A percentile compares a stretch with the other conserved stretches of the same genome.
Evolutionary conservation across 1,140 invertebrate genomes (phyloP).

Genomic region (Pogonomyrmex barbatus): DNA sequence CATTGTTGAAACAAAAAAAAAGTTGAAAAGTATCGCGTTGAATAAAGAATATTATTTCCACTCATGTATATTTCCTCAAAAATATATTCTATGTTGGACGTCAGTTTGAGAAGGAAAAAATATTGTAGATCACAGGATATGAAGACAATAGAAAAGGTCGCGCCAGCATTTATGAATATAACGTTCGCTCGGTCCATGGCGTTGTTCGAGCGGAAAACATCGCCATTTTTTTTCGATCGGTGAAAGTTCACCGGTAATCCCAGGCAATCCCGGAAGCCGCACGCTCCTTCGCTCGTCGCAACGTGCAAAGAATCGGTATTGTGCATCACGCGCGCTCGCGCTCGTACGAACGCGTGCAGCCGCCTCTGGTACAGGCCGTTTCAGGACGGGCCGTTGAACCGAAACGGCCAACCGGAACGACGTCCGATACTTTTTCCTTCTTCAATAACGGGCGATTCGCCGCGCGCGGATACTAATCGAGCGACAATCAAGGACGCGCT

Average conservation of each 20-base stretch:
- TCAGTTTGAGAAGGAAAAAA: not conserved
- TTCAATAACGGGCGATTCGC: conserved; percentile 57
- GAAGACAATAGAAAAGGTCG: conserved; percentile 35
- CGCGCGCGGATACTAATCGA: conserved; percentile 57
- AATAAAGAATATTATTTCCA: not conserved
- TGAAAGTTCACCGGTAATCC: conserved; percentile 61
- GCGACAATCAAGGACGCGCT: conserved; percentile 54
- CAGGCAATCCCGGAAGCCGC: conserved; percentile 63
- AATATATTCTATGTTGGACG: not conserved
- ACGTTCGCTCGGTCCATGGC: not conserved
- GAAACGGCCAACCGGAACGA: conserved; percentile 57
- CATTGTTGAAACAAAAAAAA: not conserved
- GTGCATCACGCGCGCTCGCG: conserved; percentile 71
- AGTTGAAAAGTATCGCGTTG: not conserved
- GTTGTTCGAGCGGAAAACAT: conserved; percentile 46
- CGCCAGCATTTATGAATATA: conserved; percentile 37
- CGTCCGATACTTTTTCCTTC: conserved; percentile 58
- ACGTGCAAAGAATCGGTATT: conserved; percentile 67
- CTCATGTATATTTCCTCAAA: no score
- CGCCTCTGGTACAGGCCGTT: conserved; percentile 48
- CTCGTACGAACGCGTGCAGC: conserved; percentile 72
- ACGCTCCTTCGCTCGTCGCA: conserved; percentile 11
- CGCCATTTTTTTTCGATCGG: conserved; percentile 46
- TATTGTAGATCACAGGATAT: conserved; percentile 13
- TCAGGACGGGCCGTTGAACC: conserved; percentile 57